phyloP scores from a whole-genome alignment of 2,797 vertebrate species.

The Galagoides demidoff region DNA sequence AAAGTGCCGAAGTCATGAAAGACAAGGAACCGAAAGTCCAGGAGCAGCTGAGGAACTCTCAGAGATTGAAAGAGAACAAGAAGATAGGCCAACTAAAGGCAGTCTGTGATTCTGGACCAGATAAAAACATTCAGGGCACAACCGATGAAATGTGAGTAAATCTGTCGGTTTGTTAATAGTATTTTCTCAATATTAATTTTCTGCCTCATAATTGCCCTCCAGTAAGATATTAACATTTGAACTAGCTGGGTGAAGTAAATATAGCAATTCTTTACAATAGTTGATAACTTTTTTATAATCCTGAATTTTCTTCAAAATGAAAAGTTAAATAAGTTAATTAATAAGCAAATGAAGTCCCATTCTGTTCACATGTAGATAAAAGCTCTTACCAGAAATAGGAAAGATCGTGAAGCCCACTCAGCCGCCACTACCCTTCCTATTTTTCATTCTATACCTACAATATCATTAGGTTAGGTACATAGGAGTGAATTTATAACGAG shows the following conservation, averaged over 20 bases:
- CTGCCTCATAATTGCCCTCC: not conserved
- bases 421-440: not conserved
- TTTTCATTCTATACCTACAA: not conserved
- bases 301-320: not conserved
- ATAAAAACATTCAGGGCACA: not conserved
- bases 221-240: not conserved
- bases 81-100: not conserved
- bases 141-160: not conserved
- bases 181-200: conserved; percentile 1
- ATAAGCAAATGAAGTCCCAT: not conserved
- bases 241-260: not conserved
- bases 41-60: not conserved
- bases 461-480: not conserved
- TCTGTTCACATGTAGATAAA: not conserved
- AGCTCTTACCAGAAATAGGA: not conserved
- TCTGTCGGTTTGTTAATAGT: not conserved
- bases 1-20: not conserved
- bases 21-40: not conserved
- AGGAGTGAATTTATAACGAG: not conserved
- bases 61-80: not conserved
- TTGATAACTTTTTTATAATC: not conserved
- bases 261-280: not conserved
- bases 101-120: not conserved
- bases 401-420: not conserved
- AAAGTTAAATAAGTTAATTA: not conserved